These are phyloP conservation scores for Catamblyrhynchus diadema DNA, from an alignment of 2,797 vertebrate species.

Conservation along the genomic window DNA sequence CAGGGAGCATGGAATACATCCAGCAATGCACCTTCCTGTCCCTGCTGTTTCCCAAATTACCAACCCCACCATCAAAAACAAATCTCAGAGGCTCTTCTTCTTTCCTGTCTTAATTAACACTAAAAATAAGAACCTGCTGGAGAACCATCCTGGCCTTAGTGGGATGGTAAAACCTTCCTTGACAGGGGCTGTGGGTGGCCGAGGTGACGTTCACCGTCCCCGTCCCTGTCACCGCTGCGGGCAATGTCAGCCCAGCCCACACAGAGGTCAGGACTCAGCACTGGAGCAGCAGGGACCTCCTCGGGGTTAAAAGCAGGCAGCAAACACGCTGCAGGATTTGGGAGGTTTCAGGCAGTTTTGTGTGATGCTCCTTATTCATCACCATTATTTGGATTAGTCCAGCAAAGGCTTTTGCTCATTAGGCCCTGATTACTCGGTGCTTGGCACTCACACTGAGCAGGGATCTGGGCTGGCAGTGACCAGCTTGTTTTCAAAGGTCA, in stretches of 20 bases:
- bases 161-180: neutral
- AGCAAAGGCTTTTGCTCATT: neutral
- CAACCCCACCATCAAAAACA: neutral
- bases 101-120: neutral
- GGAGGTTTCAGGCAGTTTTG: neutral
- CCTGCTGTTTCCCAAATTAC: neutral
- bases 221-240: rapidly evolving
- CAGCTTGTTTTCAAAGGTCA: neutral
- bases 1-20: rapidly evolving
- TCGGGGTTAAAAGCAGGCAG: neutral
- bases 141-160: neutral
- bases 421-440: neutral
- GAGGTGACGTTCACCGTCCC: rapidly evolving
- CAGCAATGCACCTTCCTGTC: neutral
- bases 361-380: neutral
- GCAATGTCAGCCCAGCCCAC: neutral
- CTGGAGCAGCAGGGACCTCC: neutral
- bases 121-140: neutral
- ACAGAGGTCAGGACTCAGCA: neutral
- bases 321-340: neutral
- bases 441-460: neutral
- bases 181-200: rapidly evolving
- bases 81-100: neutral
- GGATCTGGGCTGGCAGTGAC: rapidly evolving
- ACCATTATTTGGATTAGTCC: rapidly evolving